Conservation (phyloP, 2,888 invertebrate species). For the Arenicola marina region DNA sequence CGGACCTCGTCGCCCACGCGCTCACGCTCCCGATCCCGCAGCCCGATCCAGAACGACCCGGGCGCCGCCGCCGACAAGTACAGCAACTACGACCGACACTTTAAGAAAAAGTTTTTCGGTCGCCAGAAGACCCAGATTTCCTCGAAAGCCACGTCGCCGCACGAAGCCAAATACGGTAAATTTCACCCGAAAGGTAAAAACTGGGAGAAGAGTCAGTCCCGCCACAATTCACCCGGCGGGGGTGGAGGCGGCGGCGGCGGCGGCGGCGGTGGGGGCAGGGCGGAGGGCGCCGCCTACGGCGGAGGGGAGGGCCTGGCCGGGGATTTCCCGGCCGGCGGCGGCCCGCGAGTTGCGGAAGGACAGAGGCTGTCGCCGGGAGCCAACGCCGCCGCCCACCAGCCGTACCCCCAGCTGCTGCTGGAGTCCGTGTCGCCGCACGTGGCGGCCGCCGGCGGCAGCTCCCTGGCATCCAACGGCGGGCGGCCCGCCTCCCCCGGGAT, state of each 20-base stretch:
- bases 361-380: not conserved
- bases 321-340: not conserved
- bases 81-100: constrained; percentile 31
- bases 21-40: constrained; percentile 14
- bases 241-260: not conserved
- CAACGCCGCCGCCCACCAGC: constrained; percentile 1
- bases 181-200: constrained; percentile 27
- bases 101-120: constrained; percentile 36
- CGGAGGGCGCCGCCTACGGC: not conserved
- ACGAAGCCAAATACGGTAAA: constrained; percentile 6
- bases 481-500: constrained; percentile 3
- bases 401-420: not conserved
- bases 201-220: constrained; percentile 16
- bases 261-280: not conserved
- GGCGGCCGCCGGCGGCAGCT: not conserved
- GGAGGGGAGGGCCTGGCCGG: not conserved
- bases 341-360: not conserved
- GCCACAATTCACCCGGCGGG: not conserved
- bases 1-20: not conserved
- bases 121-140: not conserved
- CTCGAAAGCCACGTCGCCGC: not conserved
- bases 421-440: not conserved
- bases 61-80: constrained; percentile 20
- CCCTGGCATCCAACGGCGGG: not conserved
- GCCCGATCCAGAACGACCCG: constrained; percentile 4